phyloP scores from a whole-genome alignment of 2,113 vertebrate genomes.

The Lampris incognitus region DNA sequence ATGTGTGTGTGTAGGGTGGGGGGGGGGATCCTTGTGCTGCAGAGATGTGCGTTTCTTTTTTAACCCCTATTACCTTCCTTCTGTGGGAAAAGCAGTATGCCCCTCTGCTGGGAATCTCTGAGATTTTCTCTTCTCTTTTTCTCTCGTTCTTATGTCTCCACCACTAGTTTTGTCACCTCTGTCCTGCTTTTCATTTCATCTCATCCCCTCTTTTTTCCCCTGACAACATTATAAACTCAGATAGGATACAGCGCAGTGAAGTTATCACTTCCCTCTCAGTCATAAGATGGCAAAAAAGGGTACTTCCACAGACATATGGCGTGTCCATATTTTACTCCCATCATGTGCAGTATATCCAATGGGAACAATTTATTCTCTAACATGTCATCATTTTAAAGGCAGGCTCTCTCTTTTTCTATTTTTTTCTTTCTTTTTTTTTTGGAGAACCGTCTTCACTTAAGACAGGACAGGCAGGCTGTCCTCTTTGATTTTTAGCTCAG shows the following conservation, averaged over 20 bases:
- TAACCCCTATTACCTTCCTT: constrained; percentile 71
- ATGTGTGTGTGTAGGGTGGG: constrained; percentile 3
- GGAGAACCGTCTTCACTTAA: constrained; percentile 6
- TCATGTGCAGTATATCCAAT: constrained; percentile 74
- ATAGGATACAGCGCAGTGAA: constrained; percentile 65
- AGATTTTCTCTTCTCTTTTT: constrained; percentile 49
- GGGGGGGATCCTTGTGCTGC: constrained; percentile 56
- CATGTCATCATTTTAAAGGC: constrained; percentile 57
- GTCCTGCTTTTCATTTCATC: constrained; percentile 35
- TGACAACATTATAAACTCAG: constrained; percentile 59
- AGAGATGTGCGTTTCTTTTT: constrained; percentile 67
- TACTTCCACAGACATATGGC: constrained; percentile 73
- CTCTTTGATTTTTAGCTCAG: constrained; percentile 43
- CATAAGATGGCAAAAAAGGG: constrained; percentile 75
- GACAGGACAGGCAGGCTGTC: constrained; percentile 13
- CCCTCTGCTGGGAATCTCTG: constrained; percentile 62
- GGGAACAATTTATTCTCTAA: constrained; percentile 66
- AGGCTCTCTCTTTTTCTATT: background rate
- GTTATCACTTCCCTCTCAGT: constrained; percentile 63
- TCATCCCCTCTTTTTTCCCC: constrained; percentile 55
- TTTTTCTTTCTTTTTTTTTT: background rate
- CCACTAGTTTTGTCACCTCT: constrained; percentile 39
- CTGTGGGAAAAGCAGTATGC: constrained; percentile 60
- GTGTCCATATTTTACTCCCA: constrained; percentile 69
- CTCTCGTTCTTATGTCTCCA: constrained; percentile 37